phyloP scores from a whole-genome alignment of 2,797 vertebrate species.

The Morus bassanus region DNA sequence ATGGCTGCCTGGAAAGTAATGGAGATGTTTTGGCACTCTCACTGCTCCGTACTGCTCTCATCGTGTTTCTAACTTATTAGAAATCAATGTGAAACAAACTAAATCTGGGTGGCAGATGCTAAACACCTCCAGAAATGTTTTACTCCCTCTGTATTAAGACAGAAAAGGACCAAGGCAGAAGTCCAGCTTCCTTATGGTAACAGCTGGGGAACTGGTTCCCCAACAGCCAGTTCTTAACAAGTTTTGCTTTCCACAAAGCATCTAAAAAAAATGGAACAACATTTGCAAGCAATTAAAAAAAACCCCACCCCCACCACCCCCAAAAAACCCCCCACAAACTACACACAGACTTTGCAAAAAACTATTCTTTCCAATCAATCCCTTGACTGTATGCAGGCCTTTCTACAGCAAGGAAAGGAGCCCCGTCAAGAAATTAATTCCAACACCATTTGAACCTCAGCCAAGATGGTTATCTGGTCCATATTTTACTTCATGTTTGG shows the following conservation, averaged over 20 bases:
- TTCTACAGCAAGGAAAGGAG: not conserved
- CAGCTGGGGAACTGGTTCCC: not conserved
- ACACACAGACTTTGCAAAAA: not conserved
- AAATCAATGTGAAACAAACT: not conserved
- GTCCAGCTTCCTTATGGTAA: not conserved
- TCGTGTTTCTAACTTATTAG: not conserved
- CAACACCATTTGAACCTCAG: not conserved
- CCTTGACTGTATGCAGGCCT: not conserved
- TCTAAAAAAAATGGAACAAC: not conserved
- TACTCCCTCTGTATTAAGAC: not conserved
- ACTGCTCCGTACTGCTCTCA: not conserved
- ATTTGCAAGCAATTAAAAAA: not conserved
- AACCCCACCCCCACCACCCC: no score
- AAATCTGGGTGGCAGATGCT: conserved; percentile 10
- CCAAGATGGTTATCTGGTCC: not conserved
- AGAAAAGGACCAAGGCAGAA: not conserved
- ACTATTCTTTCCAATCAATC: not conserved
- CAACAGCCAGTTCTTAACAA: not conserved
- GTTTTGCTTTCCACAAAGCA: not conserved
- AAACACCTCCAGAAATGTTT: not conserved
- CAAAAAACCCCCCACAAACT: not conserved
- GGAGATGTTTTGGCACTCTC: not conserved
- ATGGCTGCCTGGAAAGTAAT: not conserved
- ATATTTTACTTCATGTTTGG: not conserved
- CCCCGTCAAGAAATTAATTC: not conserved